These are phyloP conservation scores for Lasioglossum morio DNA, from an alignment of 2,888 invertebrate species.

Conservation along the genomic window DNA sequence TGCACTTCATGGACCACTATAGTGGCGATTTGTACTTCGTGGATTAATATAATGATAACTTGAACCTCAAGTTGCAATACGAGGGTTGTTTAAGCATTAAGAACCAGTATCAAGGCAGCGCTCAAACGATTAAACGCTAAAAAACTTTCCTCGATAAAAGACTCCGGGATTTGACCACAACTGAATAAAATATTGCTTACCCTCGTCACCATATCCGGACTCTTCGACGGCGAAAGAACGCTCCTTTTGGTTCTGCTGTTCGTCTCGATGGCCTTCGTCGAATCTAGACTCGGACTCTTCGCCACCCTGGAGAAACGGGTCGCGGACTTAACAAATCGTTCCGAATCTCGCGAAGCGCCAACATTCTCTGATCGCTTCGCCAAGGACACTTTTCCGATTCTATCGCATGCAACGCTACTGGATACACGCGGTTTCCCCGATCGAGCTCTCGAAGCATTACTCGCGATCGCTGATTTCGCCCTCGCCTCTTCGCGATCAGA, in stretches of 20 bases:
- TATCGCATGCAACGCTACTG: slow-evolving; percentile 24
- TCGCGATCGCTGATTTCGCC: slow-evolving; percentile 56
- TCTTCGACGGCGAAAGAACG: slow-evolving; percentile 70
- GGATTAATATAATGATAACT: not conserved
- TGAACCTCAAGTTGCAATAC: not conserved
- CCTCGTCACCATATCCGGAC: slow-evolving; percentile 66
- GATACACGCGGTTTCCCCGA: slow-evolving; percentile 16
- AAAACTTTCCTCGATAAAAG: no score
- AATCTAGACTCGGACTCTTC: slow-evolving; percentile 77
- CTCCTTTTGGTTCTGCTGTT: slow-evolving; percentile 66
- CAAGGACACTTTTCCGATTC: slow-evolving; percentile 16
- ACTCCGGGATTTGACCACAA: not conserved
- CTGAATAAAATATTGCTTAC: slow-evolving; percentile 58
- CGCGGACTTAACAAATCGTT: slow-evolving; percentile 46
- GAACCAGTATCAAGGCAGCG: not conserved
- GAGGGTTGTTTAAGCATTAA: not conserved
- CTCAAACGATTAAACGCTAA: no score
- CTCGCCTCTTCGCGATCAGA: not conserved
- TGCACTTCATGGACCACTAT: not conserved
- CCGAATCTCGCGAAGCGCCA: slow-evolving; percentile 20
- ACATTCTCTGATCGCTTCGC: slow-evolving; percentile 20
- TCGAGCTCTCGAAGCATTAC: slow-evolving; percentile 21
- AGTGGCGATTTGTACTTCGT: not conserved
- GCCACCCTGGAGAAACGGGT: slow-evolving; percentile 69
- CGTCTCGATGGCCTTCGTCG: slow-evolving; percentile 62